Evolutionary conservation across 2,113 vertebrate genomes (phyloP), one percentile per base, ranked within the genome.

Genomic region (Mormyrus iriodes): DNA sequence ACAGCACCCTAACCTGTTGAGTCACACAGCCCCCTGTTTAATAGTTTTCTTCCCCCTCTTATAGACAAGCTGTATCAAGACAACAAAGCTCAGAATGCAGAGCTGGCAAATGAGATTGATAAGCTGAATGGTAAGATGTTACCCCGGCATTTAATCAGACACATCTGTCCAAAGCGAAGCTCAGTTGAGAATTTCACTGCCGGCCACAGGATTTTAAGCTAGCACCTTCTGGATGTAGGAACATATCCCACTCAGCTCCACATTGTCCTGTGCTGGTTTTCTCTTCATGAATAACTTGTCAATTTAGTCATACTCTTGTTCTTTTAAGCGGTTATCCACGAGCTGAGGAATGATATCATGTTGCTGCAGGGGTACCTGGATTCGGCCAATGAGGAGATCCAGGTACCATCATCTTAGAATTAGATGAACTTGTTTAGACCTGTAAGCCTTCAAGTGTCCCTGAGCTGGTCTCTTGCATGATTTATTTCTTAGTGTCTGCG

Each of bases 281-380:
- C 12, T 51, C 6, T 85, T 48, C 48, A 17, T 86, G 27, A 7
- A 10, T 51, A 86, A 53, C 51, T 9, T 73, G 53, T 61, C 84
- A 4, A 31, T 15, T 3, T 51, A 17, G 55, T 31, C 1, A 3
- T 51, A 19, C 44, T 44, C 44, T 73, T 65, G n/a, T 19, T 31
- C 91, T 91, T 92, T 89, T 17, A 88, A 96, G 96, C 84, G 92
- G 90, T 94, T 53, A 94, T 96, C 69, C 90, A 86, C 39, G 95
- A 96, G 85, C 91, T 96, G 69, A 93, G 79, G 48, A 93, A 94
- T 84, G 96, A 97, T 55, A 89, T 93, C 65, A 89, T 53, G 76
- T 94, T 89, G 1, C 10, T 97, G 21, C 94, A 96, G 91, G 89
- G 53, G 55, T 96, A 96, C 90, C 90, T 97, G 58, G 96, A 96